Evolutionary conservation across 1,140 invertebrate genomes (phyloP), one percentile per base, ranked within the genome.

Genomic region (Nautilus pompilius): DNA sequence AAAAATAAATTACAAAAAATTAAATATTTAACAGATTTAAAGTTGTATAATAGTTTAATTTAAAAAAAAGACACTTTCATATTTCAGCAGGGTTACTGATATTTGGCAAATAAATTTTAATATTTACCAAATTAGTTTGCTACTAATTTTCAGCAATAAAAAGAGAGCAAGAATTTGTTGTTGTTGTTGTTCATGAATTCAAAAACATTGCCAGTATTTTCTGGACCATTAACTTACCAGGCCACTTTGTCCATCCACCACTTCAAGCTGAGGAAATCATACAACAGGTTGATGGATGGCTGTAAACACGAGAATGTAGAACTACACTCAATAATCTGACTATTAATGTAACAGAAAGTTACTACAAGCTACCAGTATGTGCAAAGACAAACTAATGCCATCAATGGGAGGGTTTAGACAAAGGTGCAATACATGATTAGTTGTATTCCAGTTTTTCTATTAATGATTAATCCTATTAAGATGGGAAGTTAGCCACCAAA

Each of bases 201-300:
- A 3, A 46, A 46, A 46, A 20, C 45, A 46, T n/a, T n/a, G n/a
- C n/a, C n/a, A n/a, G n/a, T n/a, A n/a, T n/a, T n/a, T n/a, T n/a
- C n/a, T n/a, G n/a, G 24, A 46, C 24, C 24, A 20, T 22, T 20
- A 46, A 68, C 72, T 62, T 55, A 78, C 76, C 76, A 78, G 34
- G 74, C 67, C 28, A 76, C 66, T 46, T 73, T 65, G 61, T 61
- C 69, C 15, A 62, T 68, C 74, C 74, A 78, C 72, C 72, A 78
- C 53, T 72, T 73, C 13, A 70, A 54, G 20, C 65, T 73, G 24
- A 78, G 59, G n/a, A 73, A 54, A 30, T 78, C 76, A 62, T 65
- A 78, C 41, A 78, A 45, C 55, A 76, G 26, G 45, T 62, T 67
- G 5, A 73, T n/a, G 20, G 70, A 72, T 29, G 76, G 74, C 76